Base-by-base conservation (phyloP, 2,888 invertebrate species). In the Drosophila lutescens region DNA sequence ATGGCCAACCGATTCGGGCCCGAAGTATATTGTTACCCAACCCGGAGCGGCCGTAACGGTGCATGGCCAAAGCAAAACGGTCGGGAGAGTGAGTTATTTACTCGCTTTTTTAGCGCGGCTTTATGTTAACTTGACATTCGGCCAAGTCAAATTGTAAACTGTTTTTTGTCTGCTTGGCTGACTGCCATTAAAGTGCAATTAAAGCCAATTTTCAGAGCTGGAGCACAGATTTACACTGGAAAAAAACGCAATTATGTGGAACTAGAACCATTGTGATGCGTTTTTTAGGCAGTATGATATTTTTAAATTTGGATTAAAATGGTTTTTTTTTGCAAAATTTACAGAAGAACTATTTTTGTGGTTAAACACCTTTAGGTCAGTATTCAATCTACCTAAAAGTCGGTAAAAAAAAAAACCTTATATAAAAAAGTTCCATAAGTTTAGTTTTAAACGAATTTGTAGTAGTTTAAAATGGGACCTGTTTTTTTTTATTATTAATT, bases 101-200 rank as follows among this genome's bases (percentile, higher is more conserved):
- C 32, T 55, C 40, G 69, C 47, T 73, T 63, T 63, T 60, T 34
- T 34, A 34, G 67, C 49, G 63, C 59, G 63, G 71, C 73, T 67
- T 77, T 60, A 60, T 50, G 62, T 63, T 81, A 82, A 77, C 82
- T 86, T 85, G 85, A 86, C 85, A 85, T 87, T 85, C 81, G 75
- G 76, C 65, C 75, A 77, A 82, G 69, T 66, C 62, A 67, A 62
- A 60, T 67, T 60, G 67, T 74, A 72, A 73, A 65, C 67, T 69
- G 60, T 67, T 61, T 51, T 51, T 40, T 62, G 67, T 60, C 47
- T 71, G 71, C 54, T 68, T 76, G 80, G 55, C 70, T 57, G 65
- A 44, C 56, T 73, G 72, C 50, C 76, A 83, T 86, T 84, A 83
- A 78, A 83, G 70, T 57, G 61, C 75, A 84, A 84, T 86, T 80